phyloP scores from a whole-genome alignment of 2,113 vertebrate species.

The Rhipidura dahli region DNA sequence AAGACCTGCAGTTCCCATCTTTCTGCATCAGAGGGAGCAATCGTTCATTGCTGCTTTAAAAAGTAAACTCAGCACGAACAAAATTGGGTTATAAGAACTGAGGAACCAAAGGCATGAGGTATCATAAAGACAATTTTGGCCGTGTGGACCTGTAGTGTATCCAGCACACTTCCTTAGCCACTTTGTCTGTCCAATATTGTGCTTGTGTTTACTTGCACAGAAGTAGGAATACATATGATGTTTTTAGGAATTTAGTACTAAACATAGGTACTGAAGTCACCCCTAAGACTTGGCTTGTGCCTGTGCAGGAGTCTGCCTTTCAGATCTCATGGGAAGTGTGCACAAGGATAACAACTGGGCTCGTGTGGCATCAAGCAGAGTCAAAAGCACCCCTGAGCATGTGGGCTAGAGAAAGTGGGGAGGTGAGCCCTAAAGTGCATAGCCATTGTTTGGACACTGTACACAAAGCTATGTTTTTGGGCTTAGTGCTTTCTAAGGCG shows the following conservation, averaged over 20 bases:
- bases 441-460: background rate
- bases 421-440: background rate
- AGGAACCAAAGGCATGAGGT: background rate
- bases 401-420: background rate
- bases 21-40: background rate
- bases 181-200: background rate
- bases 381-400: background rate
- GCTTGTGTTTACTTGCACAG: background rate
- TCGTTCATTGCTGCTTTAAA: background rate
- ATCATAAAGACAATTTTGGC: background rate
- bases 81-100: background rate
- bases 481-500: background rate
- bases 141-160: background rate
- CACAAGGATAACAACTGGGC: accelerated
- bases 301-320: background rate
- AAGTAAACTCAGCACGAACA: background rate
- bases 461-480: background rate
- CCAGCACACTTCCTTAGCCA: background rate
- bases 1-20: background rate
- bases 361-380: background rate
- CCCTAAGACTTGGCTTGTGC: background rate
- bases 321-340: background rate
- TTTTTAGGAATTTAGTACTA: background rate
- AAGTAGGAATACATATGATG: background rate
- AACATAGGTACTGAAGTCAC: background rate